Evolutionary conservation across 2,888 invertebrate species (phyloP), one percentile per base, ranked within the genome.

Genomic region (Trichacis sp.): DNA sequence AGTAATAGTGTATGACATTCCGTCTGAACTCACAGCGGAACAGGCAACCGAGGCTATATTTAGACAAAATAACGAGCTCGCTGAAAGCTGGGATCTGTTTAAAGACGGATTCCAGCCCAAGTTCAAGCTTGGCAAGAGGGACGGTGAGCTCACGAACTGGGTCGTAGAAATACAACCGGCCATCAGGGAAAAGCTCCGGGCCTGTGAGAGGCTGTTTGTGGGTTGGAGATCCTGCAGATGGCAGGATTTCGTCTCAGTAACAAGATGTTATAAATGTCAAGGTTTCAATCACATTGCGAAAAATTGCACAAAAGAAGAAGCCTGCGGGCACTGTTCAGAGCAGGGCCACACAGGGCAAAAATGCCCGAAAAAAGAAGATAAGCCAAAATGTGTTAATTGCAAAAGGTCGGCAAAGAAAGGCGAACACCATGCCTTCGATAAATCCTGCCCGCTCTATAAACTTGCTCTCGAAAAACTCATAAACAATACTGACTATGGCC

Each of bases 51-150:
- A 15, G 1, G 12, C 14, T 1, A 51, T 62, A 0, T 46, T 9
- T 9, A 29, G 9, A 1, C 62, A 62, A 20, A 56, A 62, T 38
- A n/a, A n/a, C n/a, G n/a, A n/a, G n/a, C n/a, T n/a, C n/a, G n/a
- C n/a, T n/a, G n/a, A n/a, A n/a, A 24, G 40, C 15, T 24, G 43
- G 1, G 12, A 12, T n/a, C n/a, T n/a, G 18, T 45, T 55, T 14
- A 18, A 9, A 17, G 18, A 33, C 8, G 19, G 49, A 11, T 42
- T 57, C 36, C 9, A 18, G 1, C 24, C 46, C 1, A 29, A 2
- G 14, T 58, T 58, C 40, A 51, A 20, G 19, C 18, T 46, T 9
- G 52, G 58, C 5, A 51, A 17, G 12, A 51, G 15, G 30, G 29
- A 17, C 9, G 48, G 17, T 0, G n/a, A 12, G 0, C n/a, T 2